phyloP scores from a whole-genome alignment of 92 coral and sea anemone genomes.

The Phymanthus crucifer region DNA sequence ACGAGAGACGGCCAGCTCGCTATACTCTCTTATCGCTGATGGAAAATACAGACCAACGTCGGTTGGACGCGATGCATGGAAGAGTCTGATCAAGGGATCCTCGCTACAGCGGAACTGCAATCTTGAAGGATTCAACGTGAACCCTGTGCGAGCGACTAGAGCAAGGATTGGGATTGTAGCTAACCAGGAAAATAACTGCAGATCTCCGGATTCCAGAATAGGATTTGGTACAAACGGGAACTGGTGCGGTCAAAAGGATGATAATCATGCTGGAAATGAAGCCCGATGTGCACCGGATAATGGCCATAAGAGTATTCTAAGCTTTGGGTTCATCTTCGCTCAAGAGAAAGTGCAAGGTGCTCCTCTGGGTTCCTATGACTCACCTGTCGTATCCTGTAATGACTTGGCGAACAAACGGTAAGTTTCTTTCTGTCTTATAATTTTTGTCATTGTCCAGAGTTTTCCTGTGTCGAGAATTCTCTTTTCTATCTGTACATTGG shows the following conservation, averaged over 20 bases:
- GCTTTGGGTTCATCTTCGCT: constrained; percentile 14
- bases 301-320: constrained; percentile 8
- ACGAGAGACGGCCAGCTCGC: not conserved
- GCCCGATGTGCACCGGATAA: constrained; percentile 12
- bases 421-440: not conserved
- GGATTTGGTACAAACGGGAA: constrained; percentile 58
- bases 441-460: not conserved
- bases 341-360: constrained; percentile 3
- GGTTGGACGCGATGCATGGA: constrained; percentile 42
- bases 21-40: constrained; percentile 16
- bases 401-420: not conserved
- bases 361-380: not conserved
- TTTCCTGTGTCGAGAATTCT: not conserved
- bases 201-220: constrained; percentile 45
- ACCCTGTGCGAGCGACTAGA: constrained; percentile 5
- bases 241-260: not conserved
- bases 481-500: not conserved
- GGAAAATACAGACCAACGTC: constrained; percentile 4
- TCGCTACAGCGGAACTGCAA: constrained; percentile 37
- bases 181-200: constrained; percentile 44
- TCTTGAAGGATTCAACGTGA: constrained; percentile 47
- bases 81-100: constrained; percentile 41
- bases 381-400: not conserved
- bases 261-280: constrained; percentile 39
- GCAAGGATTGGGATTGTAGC: constrained; percentile 59